Evolutionary conservation across 2,888 invertebrate species (phyloP).

Genomic region (Pandemis cinnamomeana): DNA sequence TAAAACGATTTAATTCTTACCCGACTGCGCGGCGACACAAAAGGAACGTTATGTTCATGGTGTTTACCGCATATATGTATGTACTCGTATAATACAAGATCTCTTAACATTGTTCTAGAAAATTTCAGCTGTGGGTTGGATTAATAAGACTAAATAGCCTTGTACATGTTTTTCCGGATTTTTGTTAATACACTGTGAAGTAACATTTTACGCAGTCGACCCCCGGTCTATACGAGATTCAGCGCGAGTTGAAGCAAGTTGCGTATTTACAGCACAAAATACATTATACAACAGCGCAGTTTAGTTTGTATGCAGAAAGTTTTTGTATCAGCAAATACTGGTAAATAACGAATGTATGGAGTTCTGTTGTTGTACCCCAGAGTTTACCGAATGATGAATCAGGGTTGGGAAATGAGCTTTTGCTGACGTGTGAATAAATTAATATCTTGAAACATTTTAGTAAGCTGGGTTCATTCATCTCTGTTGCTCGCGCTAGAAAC

Average conservation of each 20-base stretch:
- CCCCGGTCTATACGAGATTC: conserved; percentile 49
- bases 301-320: conserved; percentile 34
- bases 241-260: conserved; percentile 49
- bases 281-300: conserved; percentile 29
- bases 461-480: too few species aligned
- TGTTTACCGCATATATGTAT: too few species aligned
- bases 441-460: too few species aligned
- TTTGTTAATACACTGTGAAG: not conserved
- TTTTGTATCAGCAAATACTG: conserved; percentile 33
- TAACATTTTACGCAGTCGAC: not conserved
- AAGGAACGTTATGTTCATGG: too few species aligned
- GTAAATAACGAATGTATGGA: conserved; percentile 28
- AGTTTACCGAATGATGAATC: not conserved
- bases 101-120: too few species aligned
- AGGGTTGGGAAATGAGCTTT: not conserved
- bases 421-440: too few species aligned
- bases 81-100: too few species aligned
- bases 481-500: too few species aligned
- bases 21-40: too few species aligned
- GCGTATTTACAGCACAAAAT: conserved; percentile 45
- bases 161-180: not conserved
- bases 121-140: too few species aligned
- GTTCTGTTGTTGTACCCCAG: conserved; percentile 17
- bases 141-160: too few species aligned
- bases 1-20: too few species aligned